phyloP scores from a whole-genome alignment of 2,113 vertebrate species.

The Cinclus mexicanus region DNA sequence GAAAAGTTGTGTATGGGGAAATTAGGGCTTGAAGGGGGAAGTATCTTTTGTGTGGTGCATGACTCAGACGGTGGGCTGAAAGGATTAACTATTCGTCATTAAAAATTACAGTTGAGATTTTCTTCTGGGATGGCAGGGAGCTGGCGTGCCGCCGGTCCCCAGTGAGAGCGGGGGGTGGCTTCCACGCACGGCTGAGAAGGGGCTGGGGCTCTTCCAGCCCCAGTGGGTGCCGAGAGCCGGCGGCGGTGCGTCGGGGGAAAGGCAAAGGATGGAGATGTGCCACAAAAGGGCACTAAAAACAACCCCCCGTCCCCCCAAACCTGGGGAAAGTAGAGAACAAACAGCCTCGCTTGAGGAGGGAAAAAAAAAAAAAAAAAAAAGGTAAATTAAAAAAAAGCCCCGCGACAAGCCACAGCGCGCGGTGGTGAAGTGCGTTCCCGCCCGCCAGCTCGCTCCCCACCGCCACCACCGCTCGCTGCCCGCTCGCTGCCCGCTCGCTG shows the following conservation, averaged over 20 bases:
- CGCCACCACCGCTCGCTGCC: neutral
- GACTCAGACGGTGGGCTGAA: neutral
- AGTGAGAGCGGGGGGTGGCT: rapidly evolving
- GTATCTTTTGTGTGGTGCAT: neutral
- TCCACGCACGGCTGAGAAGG: neutral
- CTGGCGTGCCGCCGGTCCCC: neutral
- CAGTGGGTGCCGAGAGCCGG: neutral
- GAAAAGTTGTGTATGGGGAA: neutral
- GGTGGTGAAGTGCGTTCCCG: rapidly evolving
- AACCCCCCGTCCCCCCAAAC: neutral
- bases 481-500: too few species aligned
- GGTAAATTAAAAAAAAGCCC: neutral
- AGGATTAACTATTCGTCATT: neutral
- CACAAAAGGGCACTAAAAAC: neutral
- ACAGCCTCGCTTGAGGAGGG: neutral
- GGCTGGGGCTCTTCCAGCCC: neutral
- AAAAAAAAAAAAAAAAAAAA: too few species aligned
- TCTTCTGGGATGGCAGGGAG: neutral
- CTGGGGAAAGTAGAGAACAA: neutral
- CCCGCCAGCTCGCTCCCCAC: neutral
- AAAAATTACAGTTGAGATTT: neutral
- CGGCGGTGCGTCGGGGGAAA: too few species aligned
- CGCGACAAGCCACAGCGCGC: neutral
- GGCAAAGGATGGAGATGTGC: neutral
- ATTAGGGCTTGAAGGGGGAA: neutral